Evolutionary conservation across 2,797 vertebrate species (phyloP).

Genomic region (Octomys mimax): DNA sequence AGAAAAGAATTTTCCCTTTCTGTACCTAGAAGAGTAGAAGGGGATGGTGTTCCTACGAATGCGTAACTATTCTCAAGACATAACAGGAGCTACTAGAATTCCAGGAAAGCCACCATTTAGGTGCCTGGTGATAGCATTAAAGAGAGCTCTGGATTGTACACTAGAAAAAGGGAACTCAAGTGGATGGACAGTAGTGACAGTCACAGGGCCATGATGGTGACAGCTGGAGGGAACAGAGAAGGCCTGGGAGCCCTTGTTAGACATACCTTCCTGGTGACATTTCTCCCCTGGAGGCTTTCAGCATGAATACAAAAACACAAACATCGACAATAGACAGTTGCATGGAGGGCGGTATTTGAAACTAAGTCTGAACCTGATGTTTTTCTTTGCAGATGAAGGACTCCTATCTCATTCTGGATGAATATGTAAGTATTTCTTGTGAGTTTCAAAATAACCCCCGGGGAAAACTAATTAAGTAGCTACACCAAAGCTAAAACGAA

Average conservation of each 20-base stretch:
- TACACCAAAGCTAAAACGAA: background rate
- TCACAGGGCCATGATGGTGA: accelerated
- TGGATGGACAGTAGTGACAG: accelerated
- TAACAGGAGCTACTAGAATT: background rate
- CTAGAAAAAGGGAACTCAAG: background rate
- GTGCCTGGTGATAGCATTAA: too few relatives aligned
- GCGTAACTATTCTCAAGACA: accelerated
- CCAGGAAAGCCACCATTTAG: background rate
- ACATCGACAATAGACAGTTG: accelerated
- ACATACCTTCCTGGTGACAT: background rate
- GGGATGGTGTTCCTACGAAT: background rate
- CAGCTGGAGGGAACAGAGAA: background rate
- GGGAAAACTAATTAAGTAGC: background rate
- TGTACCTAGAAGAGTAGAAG: accelerated
- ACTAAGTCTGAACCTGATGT: background rate
- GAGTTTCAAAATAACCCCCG: background rate
- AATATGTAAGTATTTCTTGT: constrained; percentile 94
- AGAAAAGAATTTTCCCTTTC: background rate
- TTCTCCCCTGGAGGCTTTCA: too few relatives aligned
- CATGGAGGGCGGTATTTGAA: accelerated
- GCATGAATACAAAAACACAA: accelerated
- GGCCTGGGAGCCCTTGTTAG: background rate
- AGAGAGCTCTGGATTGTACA: too few relatives aligned
- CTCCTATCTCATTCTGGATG: constrained; percentile 98
- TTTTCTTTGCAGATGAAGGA: constrained; percentile 95